phyloP scores from a whole-genome alignment of 2,888 invertebrate species.

The Acanthococcus lagerstroemiae region DNA sequence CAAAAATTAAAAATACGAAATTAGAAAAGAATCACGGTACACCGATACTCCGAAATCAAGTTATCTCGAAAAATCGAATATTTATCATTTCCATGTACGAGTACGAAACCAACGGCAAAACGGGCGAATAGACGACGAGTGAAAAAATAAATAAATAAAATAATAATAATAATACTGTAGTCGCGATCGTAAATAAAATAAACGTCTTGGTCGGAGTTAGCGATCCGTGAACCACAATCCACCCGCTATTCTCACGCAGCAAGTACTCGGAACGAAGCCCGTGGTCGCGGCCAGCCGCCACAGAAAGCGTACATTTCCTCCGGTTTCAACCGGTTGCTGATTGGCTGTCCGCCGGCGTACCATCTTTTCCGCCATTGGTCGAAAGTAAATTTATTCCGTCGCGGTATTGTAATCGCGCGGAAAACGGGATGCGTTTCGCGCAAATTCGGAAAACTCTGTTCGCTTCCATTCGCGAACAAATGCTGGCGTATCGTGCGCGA shows the following conservation, averaged over 20 bases:
- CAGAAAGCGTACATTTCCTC: conserved; percentile 16
- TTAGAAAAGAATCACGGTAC: background rate
- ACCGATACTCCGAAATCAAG: background rate
- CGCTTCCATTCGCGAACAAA: too few species aligned
- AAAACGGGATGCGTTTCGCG: background rate
- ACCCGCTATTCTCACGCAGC: conserved; percentile 23
- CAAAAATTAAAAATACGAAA: conserved; percentile 3
- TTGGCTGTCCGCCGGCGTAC: conserved; percentile 5
- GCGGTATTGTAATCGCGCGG: conserved; percentile 8
- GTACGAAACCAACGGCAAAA: background rate
- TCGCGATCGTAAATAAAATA: conserved; percentile 3
- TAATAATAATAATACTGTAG: background rate
- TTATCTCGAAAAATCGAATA: conserved; percentile 17
- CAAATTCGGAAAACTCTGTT: conserved; percentile 9
- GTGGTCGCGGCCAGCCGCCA: conserved; percentile 9
- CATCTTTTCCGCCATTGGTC: conserved; percentile 16
- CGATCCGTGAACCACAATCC: conserved; percentile 26
- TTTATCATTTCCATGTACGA: conserved; percentile 10
- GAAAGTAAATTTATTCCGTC: conserved; percentile 27
- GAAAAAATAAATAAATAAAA: background rate
- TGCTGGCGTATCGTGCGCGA: too few species aligned
- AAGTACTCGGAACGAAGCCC: conserved; percentile 19
- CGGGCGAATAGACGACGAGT: background rate
- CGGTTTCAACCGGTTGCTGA: conserved; percentile 2
- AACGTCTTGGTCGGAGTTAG: conserved; percentile 21